Evolutionary conservation across 2,888 invertebrate species (phyloP), one percentile per base, ranked within the genome.

Genomic region (Gortyna flavago): DNA sequence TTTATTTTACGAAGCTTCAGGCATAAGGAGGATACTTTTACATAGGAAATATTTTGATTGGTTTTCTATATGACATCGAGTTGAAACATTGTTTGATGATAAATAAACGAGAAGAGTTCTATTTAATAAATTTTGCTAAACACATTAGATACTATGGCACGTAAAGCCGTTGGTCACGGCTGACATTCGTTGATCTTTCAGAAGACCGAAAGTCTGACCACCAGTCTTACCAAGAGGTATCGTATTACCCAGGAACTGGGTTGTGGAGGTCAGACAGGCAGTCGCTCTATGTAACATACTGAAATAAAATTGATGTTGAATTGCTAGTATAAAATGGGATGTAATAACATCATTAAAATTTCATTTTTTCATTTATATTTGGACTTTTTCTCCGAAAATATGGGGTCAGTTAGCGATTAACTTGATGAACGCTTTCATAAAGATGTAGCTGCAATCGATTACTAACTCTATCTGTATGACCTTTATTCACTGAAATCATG

Each of bases 11-110:
- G 61, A 81, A 82, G 80, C 77, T 77, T 67, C 65, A 77, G 77
- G 61, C 74, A 76, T 74, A 59, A 69, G 65, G 38, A 57, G 68
- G 70, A 74, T 77, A 72, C 62, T 81, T 84, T 80, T 83, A 80
- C 77, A 87, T 79, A 85, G 77, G 69, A 84, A 84, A 83, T 83
- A 85, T 79, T 76, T 85, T 85, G 87, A 89, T 87, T 86, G 84
- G 80, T 82, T 83, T 83, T 85, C 77, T 82, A 73, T 85, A 78
- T 79, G 54, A 38, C 18, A 65, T 54, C 59, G 67, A 16, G 66
- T 59, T 66, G 13, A 54, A 65, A 59, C n/a, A 59, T 79, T 75
- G 67, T 65, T 72, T 65, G 48, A 57, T 65, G 51, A 48, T 48
- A 62, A 66, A 79, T 61, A 61, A 72, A 62, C 48, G 35, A 70